A percentile compares a stretch with the other conserved stretches of the same genome.
These are phyloP conservation scores for Enteromius thamalakanensis DNA, from an alignment of 2,797 vertebrate genomes.

Conservation along the genomic window DNA sequence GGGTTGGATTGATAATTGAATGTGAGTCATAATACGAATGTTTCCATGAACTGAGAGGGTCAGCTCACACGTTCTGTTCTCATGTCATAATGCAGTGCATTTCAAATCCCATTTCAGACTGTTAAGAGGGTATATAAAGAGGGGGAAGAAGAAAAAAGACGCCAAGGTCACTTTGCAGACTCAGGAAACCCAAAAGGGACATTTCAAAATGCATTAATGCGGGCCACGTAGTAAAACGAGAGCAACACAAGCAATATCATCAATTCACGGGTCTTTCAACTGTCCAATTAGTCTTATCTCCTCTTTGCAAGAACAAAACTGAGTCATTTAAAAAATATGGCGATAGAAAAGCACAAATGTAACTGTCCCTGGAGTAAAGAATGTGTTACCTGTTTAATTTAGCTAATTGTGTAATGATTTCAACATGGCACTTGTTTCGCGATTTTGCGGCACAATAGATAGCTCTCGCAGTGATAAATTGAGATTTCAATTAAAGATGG, in stretches of 20 bases:
- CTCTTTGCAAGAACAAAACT: slow-evolving; percentile 74
- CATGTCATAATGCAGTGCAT: slow-evolving; percentile 33
- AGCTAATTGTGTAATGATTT: slow-evolving; percentile 74
- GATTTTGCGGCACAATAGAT: slow-evolving; percentile 65
- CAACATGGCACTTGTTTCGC: slow-evolving; percentile 61
- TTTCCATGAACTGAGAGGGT: slow-evolving; percentile 38
- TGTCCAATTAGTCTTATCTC: slow-evolving; percentile 79
- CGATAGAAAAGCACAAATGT: slow-evolving; percentile 66
- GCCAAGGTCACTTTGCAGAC: slow-evolving; percentile 71
- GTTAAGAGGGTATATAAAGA: slow-evolving; percentile 47
- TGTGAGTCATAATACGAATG: slow-evolving; percentile 37
- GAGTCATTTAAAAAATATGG: slow-evolving; percentile 71
- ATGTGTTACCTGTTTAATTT: slow-evolving; percentile 72
- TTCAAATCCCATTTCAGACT: slow-evolving; percentile 47
- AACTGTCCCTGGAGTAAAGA: slow-evolving; percentile 62
- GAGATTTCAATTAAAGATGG: slow-evolving; percentile 76
- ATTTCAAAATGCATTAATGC: slow-evolving; percentile 68
- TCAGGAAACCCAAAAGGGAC: slow-evolving; percentile 56
- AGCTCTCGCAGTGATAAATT: slow-evolving; percentile 67
- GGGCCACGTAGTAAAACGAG: slow-evolving; percentile 68
- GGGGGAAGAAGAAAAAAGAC: slow-evolving; percentile 51
- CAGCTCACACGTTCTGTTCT: slow-evolving; percentile 30
- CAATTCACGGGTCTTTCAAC: slow-evolving; percentile 70
- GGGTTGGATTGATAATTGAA: slow-evolving; percentile 50
- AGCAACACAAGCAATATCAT: slow-evolving; percentile 70